Conservation (phyloP, 2,888 invertebrate species). For the Saturnia pavonia region DNA sequence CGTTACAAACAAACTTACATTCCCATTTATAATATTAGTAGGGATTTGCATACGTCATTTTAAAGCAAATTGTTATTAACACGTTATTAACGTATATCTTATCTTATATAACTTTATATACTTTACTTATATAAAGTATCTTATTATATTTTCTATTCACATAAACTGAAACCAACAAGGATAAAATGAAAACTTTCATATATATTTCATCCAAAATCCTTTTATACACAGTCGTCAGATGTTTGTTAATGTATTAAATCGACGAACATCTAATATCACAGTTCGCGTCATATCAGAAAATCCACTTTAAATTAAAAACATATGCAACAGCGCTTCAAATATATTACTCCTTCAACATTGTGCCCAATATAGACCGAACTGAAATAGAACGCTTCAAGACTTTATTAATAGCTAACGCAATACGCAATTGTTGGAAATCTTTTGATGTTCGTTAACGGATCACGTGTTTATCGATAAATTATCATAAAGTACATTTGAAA, state of each 20-base stretch:
- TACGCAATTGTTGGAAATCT: constrained; percentile 17
- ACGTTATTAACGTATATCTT: too few relatives aligned
- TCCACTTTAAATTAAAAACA: constrained; percentile 15
- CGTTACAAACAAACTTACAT: too few relatives aligned
- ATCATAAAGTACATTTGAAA: background rate
- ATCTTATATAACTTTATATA: too few relatives aligned
- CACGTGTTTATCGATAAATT: background rate
- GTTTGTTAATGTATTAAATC: background rate
- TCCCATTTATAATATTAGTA: too few relatives aligned
- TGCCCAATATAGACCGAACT: constrained; percentile 18
- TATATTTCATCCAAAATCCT: background rate
- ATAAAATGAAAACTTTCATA: background rate
- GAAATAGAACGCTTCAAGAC: constrained; percentile 20
- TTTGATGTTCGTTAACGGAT: constrained; percentile 12
- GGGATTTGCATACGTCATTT: background rate
- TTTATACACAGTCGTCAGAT: background rate
- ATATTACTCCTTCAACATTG: constrained; percentile 19
- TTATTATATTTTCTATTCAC: background rate
- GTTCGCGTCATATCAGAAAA: constrained; percentile 3
- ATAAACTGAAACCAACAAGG: background rate
- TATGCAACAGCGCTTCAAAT: constrained; percentile 10
- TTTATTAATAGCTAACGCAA: constrained; percentile 19
- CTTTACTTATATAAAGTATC: too few relatives aligned
- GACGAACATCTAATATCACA: background rate
- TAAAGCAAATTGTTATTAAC: too few relatives aligned